Percentiles rank a stretch among this genome's conserved stretches.
phyloP scores from a whole-genome alignment of 2,797 vertebrate genomes.

The Ara ararauna region DNA sequence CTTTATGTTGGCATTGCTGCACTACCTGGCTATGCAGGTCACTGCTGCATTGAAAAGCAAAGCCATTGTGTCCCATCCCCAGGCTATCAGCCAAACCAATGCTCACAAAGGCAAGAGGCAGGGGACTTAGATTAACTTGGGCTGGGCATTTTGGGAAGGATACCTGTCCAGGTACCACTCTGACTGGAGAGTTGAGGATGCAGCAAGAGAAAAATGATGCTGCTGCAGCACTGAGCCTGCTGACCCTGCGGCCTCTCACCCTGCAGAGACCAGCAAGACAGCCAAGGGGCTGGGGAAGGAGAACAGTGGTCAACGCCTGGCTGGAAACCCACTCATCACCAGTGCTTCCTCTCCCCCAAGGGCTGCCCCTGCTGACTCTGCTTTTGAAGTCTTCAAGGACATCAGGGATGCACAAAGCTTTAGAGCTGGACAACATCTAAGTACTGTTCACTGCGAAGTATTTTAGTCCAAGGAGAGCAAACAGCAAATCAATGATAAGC shows the following conservation, averaged over 20 bases:
- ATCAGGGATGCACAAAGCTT: background rate
- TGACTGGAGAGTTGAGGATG: background rate
- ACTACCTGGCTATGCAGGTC: background rate
- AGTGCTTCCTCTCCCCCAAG: background rate
- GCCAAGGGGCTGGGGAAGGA: background rate
- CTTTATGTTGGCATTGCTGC: background rate
- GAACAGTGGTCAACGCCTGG: background rate
- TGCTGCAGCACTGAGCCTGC: background rate
- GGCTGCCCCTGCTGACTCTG: background rate
- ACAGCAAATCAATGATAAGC: slow-evolving; percentile 7
- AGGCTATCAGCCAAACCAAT: background rate
- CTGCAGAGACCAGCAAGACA: background rate
- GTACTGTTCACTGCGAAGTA: background rate
- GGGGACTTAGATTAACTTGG: background rate
- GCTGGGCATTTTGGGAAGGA: background rate
- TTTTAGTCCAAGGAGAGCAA: background rate
- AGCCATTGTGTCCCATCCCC: background rate
- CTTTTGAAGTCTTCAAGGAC: background rate
- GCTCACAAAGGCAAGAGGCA: background rate
- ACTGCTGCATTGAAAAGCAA: background rate
- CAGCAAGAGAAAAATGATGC: background rate
- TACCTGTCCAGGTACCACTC: background rate
- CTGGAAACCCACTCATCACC: background rate
- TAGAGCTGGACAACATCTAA: background rate
- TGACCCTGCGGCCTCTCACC: background rate